Evolutionary conservation across 1,140 invertebrate genomes (phyloP).

Genomic region (Drosophila setifemur): DNA sequence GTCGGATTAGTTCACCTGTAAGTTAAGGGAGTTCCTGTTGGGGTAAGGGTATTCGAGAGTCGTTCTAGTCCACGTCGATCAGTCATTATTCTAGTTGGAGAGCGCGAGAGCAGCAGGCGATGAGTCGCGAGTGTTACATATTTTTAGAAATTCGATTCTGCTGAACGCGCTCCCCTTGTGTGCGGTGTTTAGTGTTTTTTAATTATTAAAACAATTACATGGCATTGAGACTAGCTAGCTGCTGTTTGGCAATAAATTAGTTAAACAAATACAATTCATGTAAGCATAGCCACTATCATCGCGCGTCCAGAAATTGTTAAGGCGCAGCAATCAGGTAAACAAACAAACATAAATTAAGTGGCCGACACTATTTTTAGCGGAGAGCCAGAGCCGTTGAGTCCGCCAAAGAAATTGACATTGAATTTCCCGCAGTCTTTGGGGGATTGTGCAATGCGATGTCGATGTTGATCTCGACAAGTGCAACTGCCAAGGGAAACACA

Average conservation of each 20-base stretch:
- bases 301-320: constrained; percentile 5
- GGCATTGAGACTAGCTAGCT: constrained; percentile 1
- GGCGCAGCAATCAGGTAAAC: constrained; percentile 51
- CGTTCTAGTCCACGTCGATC: background rate
- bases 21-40: background rate
- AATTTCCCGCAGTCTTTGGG: constrained; percentile 54
- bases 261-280: constrained; percentile 17
- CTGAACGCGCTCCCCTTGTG: constrained; percentile 30
- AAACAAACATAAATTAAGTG: constrained; percentile 73
- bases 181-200: constrained; percentile 49
- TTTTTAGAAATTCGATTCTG: constrained; percentile 33
- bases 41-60: constrained; percentile 30
- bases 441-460: constrained; percentile 67
- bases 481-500: constrained; percentile 40
- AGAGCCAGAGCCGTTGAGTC: constrained; percentile 11
- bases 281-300: background rate
- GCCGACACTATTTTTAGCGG: constrained; percentile 57
- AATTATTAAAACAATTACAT: constrained; percentile 56
- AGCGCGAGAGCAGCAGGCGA: constrained; percentile 22
- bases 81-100: constrained; percentile 7
- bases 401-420: constrained; percentile 70
- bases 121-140: constrained; percentile 45
- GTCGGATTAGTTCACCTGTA: too few species aligned
- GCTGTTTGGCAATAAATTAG: constrained; percentile 31
- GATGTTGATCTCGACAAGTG: constrained; percentile 49